These are phyloP conservation scores for Morinoia aosen DNA, from an alignment of 2,888 invertebrate genomes.

Conservation along the genomic window DNA sequence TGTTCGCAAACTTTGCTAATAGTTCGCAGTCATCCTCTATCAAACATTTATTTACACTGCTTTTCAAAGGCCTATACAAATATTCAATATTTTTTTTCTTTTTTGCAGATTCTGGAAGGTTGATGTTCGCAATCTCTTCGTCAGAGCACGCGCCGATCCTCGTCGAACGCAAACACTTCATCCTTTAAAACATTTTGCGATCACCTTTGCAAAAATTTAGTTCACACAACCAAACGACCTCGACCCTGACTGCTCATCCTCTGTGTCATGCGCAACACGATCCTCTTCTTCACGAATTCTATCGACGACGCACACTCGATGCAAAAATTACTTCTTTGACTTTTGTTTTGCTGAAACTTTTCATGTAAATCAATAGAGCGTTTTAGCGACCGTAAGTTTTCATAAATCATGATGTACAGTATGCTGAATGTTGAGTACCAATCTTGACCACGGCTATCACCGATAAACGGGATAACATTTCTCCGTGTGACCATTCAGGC, in stretches of 20 bases:
- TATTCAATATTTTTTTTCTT: background rate
- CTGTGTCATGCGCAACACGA: background rate
- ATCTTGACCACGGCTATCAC: background rate
- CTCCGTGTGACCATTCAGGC: background rate
- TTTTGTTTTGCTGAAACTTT: background rate
- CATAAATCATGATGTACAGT: background rate
- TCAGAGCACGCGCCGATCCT: background rate
- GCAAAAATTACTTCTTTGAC: background rate
- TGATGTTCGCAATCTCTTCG: background rate
- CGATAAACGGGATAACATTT: background rate
- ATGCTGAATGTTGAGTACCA: background rate
- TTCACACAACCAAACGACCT: constrained; percentile 1
- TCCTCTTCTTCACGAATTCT: background rate
- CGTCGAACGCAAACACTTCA: background rate
- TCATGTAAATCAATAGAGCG: background rate
- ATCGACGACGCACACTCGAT: background rate
- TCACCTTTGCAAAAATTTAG: background rate
- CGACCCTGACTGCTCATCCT: background rate
- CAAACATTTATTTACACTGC: too few species aligned
- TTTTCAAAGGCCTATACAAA: too few species aligned
- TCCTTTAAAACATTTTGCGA: background rate
- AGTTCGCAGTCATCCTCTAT: background rate
- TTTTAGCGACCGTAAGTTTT: background rate
- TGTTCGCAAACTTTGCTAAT: background rate
- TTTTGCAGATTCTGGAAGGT: background rate